Conservation (phyloP, 2,797 vertebrate genomes). For the Echiichthys vipera region DNA sequence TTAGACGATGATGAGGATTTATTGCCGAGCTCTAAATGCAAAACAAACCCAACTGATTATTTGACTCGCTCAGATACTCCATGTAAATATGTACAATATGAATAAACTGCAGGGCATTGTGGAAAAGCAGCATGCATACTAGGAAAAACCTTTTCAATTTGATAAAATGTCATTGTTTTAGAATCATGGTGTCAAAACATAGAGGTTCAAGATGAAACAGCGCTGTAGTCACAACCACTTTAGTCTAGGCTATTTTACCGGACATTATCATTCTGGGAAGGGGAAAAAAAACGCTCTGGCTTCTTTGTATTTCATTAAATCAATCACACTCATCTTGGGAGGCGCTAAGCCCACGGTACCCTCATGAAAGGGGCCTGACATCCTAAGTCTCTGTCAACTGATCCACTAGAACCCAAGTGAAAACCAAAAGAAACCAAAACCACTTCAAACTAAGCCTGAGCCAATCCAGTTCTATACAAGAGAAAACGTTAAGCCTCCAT, state of each 20-base stretch:
- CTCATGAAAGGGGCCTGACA: too few species aligned
- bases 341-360: too few species aligned
- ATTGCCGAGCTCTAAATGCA: constrained; percentile 23
- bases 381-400: too few species aligned
- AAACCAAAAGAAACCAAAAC: neutral
- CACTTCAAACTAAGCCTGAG: constrained; percentile 6
- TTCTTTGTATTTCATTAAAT: too few species aligned
- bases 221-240: neutral
- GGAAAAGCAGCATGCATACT: neutral
- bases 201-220: neutral
- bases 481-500: constrained; percentile 4
- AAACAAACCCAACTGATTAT: constrained; percentile 2
- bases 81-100: neutral
- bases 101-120: neutral
- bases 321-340: too few species aligned
- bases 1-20: constrained; percentile 8
- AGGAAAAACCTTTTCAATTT: neutral
- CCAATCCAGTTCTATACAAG: constrained; percentile 4
- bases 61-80: neutral
- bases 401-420: constrained; percentile 2
- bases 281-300: too few species aligned
- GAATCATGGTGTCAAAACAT: neutral
- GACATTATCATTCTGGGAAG: too few species aligned
- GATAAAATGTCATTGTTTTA: neutral
- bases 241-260: neutral